Conservation (phyloP, 2,113 vertebrate genomes). For the Pachypanchax playfairii region DNA sequence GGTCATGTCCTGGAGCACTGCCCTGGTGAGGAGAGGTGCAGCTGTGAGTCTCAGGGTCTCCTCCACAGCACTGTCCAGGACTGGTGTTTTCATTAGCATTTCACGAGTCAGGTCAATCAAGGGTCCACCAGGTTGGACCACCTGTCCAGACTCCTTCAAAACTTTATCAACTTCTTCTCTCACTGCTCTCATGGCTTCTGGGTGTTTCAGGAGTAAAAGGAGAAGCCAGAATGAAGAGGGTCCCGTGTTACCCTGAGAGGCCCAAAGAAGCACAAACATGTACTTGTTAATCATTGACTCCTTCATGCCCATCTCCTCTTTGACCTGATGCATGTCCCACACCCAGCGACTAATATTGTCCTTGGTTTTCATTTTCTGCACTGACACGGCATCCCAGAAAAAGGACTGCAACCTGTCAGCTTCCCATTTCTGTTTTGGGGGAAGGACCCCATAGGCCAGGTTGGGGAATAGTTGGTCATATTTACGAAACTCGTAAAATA, state of each 20-base stretch:
- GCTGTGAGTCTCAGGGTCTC: slow-evolving; percentile 86
- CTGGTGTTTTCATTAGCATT: slow-evolving; percentile 79
- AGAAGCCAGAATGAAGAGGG: slow-evolving; percentile 90
- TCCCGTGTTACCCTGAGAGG: slow-evolving; percentile 90
- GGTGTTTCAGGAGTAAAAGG: slow-evolving; percentile 87
- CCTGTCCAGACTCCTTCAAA: slow-evolving; percentile 72
- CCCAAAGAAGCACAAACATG: slow-evolving; percentile 92
- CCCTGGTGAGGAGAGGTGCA: slow-evolving; percentile 81
- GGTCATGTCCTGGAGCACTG: slow-evolving; percentile 75
- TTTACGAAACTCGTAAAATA: slow-evolving; percentile 80
- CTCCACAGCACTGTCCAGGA: slow-evolving; percentile 90
- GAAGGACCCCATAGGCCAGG: slow-evolving; percentile 80
- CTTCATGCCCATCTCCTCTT: slow-evolving; percentile 62
- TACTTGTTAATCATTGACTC: slow-evolving; percentile 81
- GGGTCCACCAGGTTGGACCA: slow-evolving; percentile 58
- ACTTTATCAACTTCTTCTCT: slow-evolving; percentile 80
- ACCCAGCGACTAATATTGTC: slow-evolving; percentile 88
- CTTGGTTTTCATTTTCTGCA: slow-evolving; percentile 71
- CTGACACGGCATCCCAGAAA: slow-evolving; percentile 83
- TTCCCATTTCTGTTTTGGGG: slow-evolving; percentile 77
- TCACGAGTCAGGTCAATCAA: slow-evolving; percentile 73
- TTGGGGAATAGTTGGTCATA: slow-evolving; percentile 88
- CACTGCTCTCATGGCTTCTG: slow-evolving; percentile 87
- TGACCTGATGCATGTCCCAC: slow-evolving; percentile 67
- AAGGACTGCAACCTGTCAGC: slow-evolving; percentile 73